phyloP scores from a whole-genome alignment of 2,888 invertebrate genomes.

The Mallateleia sp. region DNA sequence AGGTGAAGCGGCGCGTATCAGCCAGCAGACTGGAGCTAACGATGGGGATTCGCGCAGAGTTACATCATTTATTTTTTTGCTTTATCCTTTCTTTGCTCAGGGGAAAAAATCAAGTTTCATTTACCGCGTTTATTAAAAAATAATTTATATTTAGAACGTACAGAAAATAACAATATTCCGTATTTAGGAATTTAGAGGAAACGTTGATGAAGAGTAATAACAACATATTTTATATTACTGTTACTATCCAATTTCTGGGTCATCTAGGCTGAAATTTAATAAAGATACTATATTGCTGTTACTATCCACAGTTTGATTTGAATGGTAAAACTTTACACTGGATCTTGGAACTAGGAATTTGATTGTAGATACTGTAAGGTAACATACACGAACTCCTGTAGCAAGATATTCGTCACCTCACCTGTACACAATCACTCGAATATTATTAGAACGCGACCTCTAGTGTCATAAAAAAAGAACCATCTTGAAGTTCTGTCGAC shows the following conservation, averaged over 20 bases:
- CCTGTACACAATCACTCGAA: conserved; percentile 22
- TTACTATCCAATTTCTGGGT: too few species aligned
- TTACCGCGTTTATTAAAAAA: neutral
- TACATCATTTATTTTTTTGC: conserved; percentile 7
- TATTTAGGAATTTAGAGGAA: too few species aligned
- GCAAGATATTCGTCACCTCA: neutral
- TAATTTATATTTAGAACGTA: neutral
- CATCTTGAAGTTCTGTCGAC: conserved; percentile 44
- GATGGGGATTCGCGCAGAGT: conserved; percentile 21
- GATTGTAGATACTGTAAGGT: neutral
- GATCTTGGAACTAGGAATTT: too few species aligned
- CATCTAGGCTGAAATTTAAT: too few species aligned
- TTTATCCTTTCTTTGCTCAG: neutral
- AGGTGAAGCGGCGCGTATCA: too few species aligned
- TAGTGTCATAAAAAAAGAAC: conserved; percentile 22
- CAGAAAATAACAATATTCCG: too few species aligned
- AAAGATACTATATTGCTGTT: too few species aligned
- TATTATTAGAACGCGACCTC: conserved; percentile 1
- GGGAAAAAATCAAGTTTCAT: neutral
- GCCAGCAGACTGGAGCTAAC: conserved; percentile 59
- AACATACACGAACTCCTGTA: neutral
- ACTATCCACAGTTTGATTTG: too few species aligned
- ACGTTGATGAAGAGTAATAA: too few species aligned
- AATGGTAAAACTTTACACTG: too few species aligned
- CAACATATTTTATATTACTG: too few species aligned